phyloP scores from a whole-genome alignment of 2,113 vertebrate genomes.

The Lophochroa leadbeateri region DNA sequence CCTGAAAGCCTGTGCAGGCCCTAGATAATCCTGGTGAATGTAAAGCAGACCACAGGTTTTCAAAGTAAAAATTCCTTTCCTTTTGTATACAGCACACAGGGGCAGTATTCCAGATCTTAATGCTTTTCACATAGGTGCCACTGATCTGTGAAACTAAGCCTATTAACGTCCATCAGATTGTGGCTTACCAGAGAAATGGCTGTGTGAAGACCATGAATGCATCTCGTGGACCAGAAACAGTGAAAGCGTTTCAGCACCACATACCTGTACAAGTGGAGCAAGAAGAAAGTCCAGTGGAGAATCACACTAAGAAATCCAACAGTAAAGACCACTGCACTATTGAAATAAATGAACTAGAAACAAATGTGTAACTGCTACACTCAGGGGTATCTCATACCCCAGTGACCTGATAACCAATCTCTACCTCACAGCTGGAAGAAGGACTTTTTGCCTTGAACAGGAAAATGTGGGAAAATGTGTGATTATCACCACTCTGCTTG shows the following conservation, averaged over 20 bases:
- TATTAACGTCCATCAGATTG: slow-evolving; percentile 90
- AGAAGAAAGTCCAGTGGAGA: slow-evolving; percentile 74
- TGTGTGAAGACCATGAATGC: slow-evolving; percentile 81
- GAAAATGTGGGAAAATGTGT: not conserved
- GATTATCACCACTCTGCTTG: not conserved
- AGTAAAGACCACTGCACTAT: slow-evolving; percentile 91
- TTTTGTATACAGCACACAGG: not conserved
- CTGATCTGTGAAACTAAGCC: slow-evolving; percentile 91
- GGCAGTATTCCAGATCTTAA: slow-evolving; percentile 23
- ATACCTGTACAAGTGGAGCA: slow-evolving; percentile 85
- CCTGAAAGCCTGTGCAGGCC: not conserved
- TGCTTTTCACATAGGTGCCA: slow-evolving; percentile 78
- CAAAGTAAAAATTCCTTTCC: not conserved
- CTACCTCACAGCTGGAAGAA: slow-evolving; percentile 65
- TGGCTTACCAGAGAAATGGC: slow-evolving; percentile 93
- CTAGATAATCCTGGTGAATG: slow-evolving; percentile 1
- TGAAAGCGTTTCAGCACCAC: slow-evolving; percentile 75
- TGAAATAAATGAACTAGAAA: slow-evolving; percentile 95
- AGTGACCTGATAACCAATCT: slow-evolving; percentile 55
- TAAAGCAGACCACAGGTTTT: not conserved
- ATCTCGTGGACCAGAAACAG: slow-evolving; percentile 78
- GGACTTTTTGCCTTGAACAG: slow-evolving; percentile 61
- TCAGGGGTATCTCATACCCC: slow-evolving; percentile 1
- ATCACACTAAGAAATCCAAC: slow-evolving; percentile 76
- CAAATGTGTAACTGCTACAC: slow-evolving; percentile 84